Evolutionary conservation across 1,140 invertebrate species (phyloP).

Genomic region (Adelges cooleyi): DNA sequence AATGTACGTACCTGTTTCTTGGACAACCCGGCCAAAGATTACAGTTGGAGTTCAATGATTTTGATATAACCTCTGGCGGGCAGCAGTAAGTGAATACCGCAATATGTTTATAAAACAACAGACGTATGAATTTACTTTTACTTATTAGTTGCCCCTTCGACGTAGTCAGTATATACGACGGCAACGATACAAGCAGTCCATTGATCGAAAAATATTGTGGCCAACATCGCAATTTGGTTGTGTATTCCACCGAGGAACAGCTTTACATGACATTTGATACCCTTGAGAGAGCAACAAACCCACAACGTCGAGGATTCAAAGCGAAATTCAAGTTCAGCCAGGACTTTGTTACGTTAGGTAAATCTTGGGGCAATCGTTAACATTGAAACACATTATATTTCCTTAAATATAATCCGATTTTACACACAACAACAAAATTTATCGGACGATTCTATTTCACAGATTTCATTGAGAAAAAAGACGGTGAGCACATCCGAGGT

Average conservation of each 20-base stretch:
- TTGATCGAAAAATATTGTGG: slow-evolving; percentile 96
- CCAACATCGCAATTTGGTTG: slow-evolving; percentile 86
- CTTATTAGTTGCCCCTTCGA: slow-evolving; percentile 90
- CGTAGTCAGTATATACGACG: slow-evolving; percentile 93
- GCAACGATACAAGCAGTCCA: slow-evolving; percentile 66
- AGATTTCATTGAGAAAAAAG: slow-evolving; percentile 89
- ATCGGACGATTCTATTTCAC: too few relatives aligned
- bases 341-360: slow-evolving; percentile 89
- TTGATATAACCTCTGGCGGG: slow-evolving; percentile 96
- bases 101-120: too few relatives aligned
- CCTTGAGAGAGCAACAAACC: slow-evolving; percentile 73
- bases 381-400: too few relatives aligned
- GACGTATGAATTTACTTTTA: too few relatives aligned
- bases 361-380: slow-evolving; percentile 39
- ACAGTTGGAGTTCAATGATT: slow-evolving; percentile 91
- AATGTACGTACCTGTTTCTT: slow-evolving; percentile 85
- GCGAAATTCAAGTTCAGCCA: slow-evolving; percentile 93
- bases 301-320: slow-evolving; percentile 89
- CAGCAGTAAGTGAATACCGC: slow-evolving; percentile 73
- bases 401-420: too few relatives aligned
- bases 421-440: too few relatives aligned
- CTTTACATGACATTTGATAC: slow-evolving; percentile 84
- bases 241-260: slow-evolving; percentile 83
- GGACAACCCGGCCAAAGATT: slow-evolving; percentile 84
- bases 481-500: slow-evolving; percentile 83